Evolutionary conservation across 2,797 vertebrate genomes (phyloP).

Genomic region (Esox masquinongy): DNA sequence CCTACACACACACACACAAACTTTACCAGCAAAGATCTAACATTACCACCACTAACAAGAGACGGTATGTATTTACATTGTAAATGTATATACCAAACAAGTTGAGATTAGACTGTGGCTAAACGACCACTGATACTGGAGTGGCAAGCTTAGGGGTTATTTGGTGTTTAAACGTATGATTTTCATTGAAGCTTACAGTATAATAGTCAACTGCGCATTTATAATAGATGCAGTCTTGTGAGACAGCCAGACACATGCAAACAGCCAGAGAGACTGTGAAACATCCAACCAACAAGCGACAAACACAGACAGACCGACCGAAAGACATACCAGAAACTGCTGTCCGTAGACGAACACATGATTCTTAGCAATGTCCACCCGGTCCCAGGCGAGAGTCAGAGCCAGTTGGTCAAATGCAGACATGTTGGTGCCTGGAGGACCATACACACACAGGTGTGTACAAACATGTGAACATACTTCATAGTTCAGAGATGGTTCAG

Average conservation of each 20-base stretch:
- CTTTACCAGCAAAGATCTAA: not conserved
- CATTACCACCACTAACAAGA: not conserved
- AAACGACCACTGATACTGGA: constrained; percentile 26
- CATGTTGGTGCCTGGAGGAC: constrained; percentile 86
- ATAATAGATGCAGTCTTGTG: too few relatives aligned
- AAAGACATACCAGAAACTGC: constrained; percentile 91
- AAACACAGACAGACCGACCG: not conserved
- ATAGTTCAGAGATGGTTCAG: too few relatives aligned
- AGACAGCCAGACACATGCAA: not conserved
- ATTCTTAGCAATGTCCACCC: constrained; percentile 99
- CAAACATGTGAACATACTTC: too few relatives aligned
- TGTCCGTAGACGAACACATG: constrained; percentile 99
- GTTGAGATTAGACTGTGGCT: constrained; percentile 50
- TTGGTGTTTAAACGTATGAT: constrained; percentile 42
- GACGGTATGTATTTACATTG: not conserved
- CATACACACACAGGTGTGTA: not conserved
- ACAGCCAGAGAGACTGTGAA: not conserved
- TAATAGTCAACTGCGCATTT: constrained; percentile 15
- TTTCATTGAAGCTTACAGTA: not conserved
- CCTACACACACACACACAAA: constrained; percentile 71
- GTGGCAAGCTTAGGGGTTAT: constrained; percentile 38
- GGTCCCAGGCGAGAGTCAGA: constrained; percentile 96
- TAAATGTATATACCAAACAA: constrained; percentile 49
- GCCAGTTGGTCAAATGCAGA: constrained; percentile 97
- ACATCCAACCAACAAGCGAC: not conserved